Conservation (phyloP, 2,888 invertebrate genomes). For the Subacronicta megacephala region DNA sequence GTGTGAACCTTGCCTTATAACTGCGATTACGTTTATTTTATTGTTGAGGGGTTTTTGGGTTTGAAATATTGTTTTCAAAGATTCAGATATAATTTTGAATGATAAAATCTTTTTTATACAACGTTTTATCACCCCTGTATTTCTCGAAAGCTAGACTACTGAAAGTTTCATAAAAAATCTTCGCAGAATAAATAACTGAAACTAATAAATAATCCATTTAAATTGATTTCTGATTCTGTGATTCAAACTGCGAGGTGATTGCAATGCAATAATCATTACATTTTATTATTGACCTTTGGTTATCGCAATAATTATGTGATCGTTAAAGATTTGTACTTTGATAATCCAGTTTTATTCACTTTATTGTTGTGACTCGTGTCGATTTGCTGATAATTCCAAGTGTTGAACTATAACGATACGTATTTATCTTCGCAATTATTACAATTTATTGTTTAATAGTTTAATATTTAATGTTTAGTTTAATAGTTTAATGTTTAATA, state of each 20-base stretch:
- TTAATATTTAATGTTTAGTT: too few species aligned
- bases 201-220: too few species aligned
- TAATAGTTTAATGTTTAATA: too few species aligned
- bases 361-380: slow-evolving; percentile 31
- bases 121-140: too few species aligned
- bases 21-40: slow-evolving; percentile 21
- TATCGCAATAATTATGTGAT: too few species aligned
- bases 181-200: too few species aligned
- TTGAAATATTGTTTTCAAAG: not conserved
- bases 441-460: too few species aligned
- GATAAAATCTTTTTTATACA: too few species aligned
- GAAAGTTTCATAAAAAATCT: too few species aligned
- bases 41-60: slow-evolving; percentile 17
- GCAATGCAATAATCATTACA: slow-evolving; percentile 21
- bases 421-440: slow-evolving; percentile 24
- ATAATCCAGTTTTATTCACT: slow-evolving; percentile 29
- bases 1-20: slow-evolving; percentile 40
- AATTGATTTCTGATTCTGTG: slow-evolving; percentile 27
- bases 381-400: slow-evolving; percentile 23
- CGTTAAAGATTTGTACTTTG: slow-evolving; percentile 26
- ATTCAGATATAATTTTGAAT: slow-evolving; percentile 2
- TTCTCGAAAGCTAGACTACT: too few species aligned
- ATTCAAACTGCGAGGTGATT: not conserved
- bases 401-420: slow-evolving; percentile 29
- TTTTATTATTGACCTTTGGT: slow-evolving; percentile 32